Evolutionary conservation across 2,888 invertebrate species (phyloP), one percentile per base, ranked within the genome.

Genomic region (Sesamia inferens): DNA sequence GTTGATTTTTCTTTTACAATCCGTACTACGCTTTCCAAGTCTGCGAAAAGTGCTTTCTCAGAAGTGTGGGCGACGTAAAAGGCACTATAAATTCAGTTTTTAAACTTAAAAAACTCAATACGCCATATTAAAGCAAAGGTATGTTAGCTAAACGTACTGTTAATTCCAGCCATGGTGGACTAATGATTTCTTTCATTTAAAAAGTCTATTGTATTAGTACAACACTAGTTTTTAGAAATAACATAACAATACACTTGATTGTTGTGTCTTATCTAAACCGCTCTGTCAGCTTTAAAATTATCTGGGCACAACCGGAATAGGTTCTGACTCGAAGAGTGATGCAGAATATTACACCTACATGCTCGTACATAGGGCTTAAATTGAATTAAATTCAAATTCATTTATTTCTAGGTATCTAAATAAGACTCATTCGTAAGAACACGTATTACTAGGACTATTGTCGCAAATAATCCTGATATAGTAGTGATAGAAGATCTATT

Each of bases 241-340:
- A 39, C 22, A 39, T 39, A 39, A 78, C 55, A 80, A 48, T 57
- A 70, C 7, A 14, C 14, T 48, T 47, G 24, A 48, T 76, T 70
- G 51, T 57, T 59, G 13, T 44, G 44, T 11, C 16, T 68, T 74
- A 74, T 74, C 69, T 8, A 68, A 68, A 51, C 47, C 19, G 7
- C 47, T 31, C 31, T 65, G 6, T n/a, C 44, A 39, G 16, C 11
- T 68, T 44, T 3, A 3, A 24, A 57, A 11, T 47, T 76, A 74
- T 76, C n/a, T 47, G 16, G 16, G 11, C 14, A 5, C 5, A 11
- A 16, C 44, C 51, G 77, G 58, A 68, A 68, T 54, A 24, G 3
- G 44, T 74, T 13, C 44, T 22, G 31, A 14, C 7, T 10, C 1
- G 19, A 31, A 16, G 5, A 55, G 16, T n/a, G 11, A 6, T n/a